Percentiles rank a stretch among this genome's conserved stretches.
phyloP scores from a whole-genome alignment of 2,113 vertebrate genomes.

The Saccopteryx leptura region DNA sequence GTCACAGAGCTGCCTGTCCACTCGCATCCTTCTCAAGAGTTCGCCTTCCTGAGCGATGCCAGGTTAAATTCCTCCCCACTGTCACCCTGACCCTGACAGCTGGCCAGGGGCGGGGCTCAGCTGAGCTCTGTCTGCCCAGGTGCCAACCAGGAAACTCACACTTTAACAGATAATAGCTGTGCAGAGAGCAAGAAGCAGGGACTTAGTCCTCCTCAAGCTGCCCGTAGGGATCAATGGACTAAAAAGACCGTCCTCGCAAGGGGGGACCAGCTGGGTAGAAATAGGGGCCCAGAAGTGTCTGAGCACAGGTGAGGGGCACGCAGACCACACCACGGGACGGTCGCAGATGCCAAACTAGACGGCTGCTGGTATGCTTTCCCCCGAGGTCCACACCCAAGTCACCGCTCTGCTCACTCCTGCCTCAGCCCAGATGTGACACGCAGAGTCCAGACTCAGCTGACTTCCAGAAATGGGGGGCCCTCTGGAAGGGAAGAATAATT shows the following conservation, averaged over 20 bases:
- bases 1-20: not conserved
- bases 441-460: not conserved
- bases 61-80: not conserved
- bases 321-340: too few relatives aligned
- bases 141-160: not conserved
- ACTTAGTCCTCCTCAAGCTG: rapidly evolving
- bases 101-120: not conserved
- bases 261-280: not conserved
- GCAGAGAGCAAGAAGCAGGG: not conserved
- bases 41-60: not conserved
- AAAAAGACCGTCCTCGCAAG: not conserved
- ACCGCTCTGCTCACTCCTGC: not conserved
- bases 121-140: not conserved
- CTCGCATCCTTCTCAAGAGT: not conserved
- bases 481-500: not conserved
- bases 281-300: not conserved
- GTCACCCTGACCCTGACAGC: not conserved
- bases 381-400: not conserved
- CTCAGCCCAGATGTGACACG: not conserved
- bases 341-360: not conserved
- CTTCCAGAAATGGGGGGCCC: not conserved
- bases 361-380: too few relatives aligned
- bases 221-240: rapidly evolving
- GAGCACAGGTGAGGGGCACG: not conserved
- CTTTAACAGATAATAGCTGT: not conserved